Evolutionary conservation across 2,797 vertebrate genomes (phyloP).

Genomic region (Mormyrops boulengeri): DNA sequence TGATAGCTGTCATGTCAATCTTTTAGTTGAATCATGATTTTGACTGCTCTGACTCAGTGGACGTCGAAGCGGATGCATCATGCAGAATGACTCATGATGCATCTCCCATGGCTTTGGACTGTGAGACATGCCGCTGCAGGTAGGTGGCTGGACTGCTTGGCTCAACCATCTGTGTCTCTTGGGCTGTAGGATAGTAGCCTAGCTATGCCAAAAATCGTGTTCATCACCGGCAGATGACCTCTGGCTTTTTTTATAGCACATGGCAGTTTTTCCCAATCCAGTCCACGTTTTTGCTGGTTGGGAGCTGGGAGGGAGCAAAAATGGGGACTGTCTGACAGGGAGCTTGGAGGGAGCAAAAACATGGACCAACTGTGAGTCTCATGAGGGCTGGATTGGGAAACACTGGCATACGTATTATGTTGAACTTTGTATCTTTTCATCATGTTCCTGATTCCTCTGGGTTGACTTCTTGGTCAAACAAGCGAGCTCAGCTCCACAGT

Average conservation of each 20-base stretch:
- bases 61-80: neutral
- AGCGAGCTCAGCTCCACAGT: neutral
- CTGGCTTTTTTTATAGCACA: neutral
- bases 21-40: neutral
- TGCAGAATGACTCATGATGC: neutral
- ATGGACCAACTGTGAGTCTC: neutral
- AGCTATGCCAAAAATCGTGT: neutral
- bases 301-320: neutral
- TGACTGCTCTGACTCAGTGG: neutral
- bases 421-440: neutral
- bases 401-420: neutral
- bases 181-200: neutral
- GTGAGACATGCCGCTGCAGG: neutral
- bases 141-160: neutral
- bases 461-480: neutral
- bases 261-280: neutral
- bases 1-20: neutral
- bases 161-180: neutral
- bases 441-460: neutral
- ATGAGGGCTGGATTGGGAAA: neutral
- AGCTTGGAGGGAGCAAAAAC: neutral
- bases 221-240: neutral
- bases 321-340: neutral
- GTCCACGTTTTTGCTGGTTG: neutral
- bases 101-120: neutral